Base-by-base conservation (phyloP, 2,113 vertebrate species). In the Equus przewalskii region DNA sequence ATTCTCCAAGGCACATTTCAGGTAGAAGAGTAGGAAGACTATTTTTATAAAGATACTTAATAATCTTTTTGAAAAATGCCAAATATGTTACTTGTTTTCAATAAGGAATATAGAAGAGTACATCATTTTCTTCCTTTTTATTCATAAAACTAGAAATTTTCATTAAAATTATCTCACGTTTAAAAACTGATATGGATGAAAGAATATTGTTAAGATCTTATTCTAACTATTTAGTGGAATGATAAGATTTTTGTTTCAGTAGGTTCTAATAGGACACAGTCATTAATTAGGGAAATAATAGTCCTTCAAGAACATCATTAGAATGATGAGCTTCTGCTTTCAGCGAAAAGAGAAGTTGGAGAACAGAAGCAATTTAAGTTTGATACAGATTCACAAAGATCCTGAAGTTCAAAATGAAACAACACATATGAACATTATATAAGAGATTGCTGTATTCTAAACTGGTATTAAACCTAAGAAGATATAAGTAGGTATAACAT, bases 221-320 rank as follows among this genome's bases (percentile, higher is more conserved):
- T 49, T 88, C 46, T 80, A 91, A 62, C 24, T 85, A 81, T 94
- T 88, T 93, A 49, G 22, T 76, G 7, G 51, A 18, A 88, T 82
- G 13, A 94, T 83, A 73, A 62, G 15, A 65, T 79, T 95, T 96
- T 95, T 83, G 22, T 95, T 95, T 93, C 93, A 64, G 30, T 93
- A 84, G 15, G 15, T 62, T 88, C 64, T 89, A 58, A 84, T 54
- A 96, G 51, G 72, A 62, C n/a, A 69, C 16, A 88, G 64, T 89
- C 72, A 89, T 95, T 85, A 91, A 91, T 93, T 94, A 95, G 44
- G 6, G 16, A 76, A 85, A 89, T 94, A 65, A 79, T 21, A 73
- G n/a, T 70, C 76, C 15, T 93, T 95, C 78, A 89, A 51, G 46
- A 95, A 64, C 3, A 91, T 62, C n/a, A 56, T 88, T 69, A 91